Base-by-base conservation (phyloP, 1,140 invertebrate species). In the Aethina tumida region DNA sequence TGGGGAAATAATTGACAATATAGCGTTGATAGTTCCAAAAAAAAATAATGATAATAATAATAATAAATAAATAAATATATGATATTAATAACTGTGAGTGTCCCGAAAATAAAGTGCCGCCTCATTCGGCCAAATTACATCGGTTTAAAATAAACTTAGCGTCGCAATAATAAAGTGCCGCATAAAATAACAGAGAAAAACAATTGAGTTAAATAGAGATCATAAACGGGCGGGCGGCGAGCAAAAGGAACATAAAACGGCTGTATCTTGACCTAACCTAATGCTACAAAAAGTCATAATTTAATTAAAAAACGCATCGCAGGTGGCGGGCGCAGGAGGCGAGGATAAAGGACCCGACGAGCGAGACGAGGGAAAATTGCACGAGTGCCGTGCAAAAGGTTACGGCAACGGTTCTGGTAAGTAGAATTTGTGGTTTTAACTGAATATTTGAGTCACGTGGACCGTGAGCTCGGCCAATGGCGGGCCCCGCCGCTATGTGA, bases 261-360 rank as follows among this genome's bases (percentile, higher is more conserved):
- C 35, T 26, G 36, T 22, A 18, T 15, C 12, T 32, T 35, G 39
- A 41, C 39, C 39, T 41, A 26, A 24, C 27, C 19, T 26, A n/a
- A 41, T 27, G 31, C 22, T 32, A 20, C 39, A 41, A 41, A 41
- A 41, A 41, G 31, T 41, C 39, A 41, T 41, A 41, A 41, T 30
- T 41, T 33, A 33, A 41, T 41, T 41, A 41, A 41, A 41, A 41
- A 41, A 41, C 39, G 39, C 39, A 41, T 41, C 39, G 31, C 39
- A 41, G 39, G 31, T 41, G 37, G 37, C 24, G n/a, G n/a, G n/a
- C n/a, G n/a, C n/a, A n/a, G 5, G 24, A n/a, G 24, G 24, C 24
- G 13, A 26, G 13, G n/a, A 26, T 10, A 26, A 26, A 26, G 13
- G 24, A 26, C n/a, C n/a, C n/a, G 24, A 26, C 6, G 24, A 26